Base-by-base conservation (phyloP, 1,140 invertebrate genomes). In the Ceratitis capitata region DNA sequence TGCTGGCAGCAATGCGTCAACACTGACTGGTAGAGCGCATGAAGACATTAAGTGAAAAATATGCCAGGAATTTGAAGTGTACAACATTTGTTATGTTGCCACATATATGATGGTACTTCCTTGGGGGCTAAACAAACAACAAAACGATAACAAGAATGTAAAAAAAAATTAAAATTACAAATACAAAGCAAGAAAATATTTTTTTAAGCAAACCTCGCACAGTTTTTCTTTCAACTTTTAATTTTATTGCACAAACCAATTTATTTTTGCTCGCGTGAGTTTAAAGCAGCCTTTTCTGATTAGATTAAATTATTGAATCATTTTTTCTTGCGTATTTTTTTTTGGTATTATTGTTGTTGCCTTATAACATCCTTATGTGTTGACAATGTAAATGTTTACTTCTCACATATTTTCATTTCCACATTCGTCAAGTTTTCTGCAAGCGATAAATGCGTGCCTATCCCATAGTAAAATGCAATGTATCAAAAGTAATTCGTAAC, bases 21-120 rank as follows among this genome's bases (percentile, higher is more conserved):
- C 35, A 16, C 39, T 69, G 9, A 16, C 39, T 69, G 9, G 61
- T 69, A 35, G 29, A 69, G 32, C 61, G 32, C 35, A 69, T 69
- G 61, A 69, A 69, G 29, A 35, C 32, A 69, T 69, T 69, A 69
- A 69, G 29, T 69, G 29, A 16, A 32, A 69, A 69, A 69, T 69
- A 69, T 69, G 61, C 61, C 32, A 35, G 61, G 32, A 69, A 69
- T 69, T 69, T 69, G 61, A 39, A 32, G 32, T 19, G 19, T 69
- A 3, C 12, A 69, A 35, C 29, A 69, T 19, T 19, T 19, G 61
- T 32, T 69, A 35, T 29, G 12, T 9, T 16, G 16, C 32, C 61
- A 16, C 61, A 35, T n/a, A 1, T 14, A 4, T 16, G 16, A 7
- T 35, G 29, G 61, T 32, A 69, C 51, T 56, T 19, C 0, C n/a